Evolutionary conservation across 2,888 invertebrate genomes (phyloP).

Genomic region (Drosophila melanosoma): DNA sequence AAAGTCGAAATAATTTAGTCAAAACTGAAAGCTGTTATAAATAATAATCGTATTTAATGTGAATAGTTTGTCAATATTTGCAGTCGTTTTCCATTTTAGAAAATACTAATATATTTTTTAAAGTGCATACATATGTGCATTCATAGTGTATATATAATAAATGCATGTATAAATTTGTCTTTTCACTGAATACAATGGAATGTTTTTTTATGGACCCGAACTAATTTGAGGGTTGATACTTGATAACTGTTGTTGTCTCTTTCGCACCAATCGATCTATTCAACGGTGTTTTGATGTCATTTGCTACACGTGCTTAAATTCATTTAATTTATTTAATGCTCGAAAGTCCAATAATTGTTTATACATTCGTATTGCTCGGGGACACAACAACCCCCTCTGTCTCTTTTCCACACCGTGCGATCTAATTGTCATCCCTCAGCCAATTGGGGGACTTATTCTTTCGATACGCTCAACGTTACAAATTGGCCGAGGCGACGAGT

Average conservation of each 20-base stretch:
- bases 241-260: slow-evolving; percentile 21
- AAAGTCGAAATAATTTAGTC: background rate
- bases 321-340: slow-evolving; percentile 82
- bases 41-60: too few species aligned
- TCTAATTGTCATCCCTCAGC: slow-evolving; percentile 30
- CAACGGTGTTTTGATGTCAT: slow-evolving; percentile 68
- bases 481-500: slow-evolving; percentile 3
- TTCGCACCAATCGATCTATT: slow-evolving; percentile 4
- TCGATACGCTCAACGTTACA: slow-evolving; percentile 60
- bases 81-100: background rate
- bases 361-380: slow-evolving; percentile 63
- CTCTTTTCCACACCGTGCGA: slow-evolving; percentile 10
- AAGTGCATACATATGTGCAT: background rate
- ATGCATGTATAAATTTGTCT: slow-evolving; percentile 9
- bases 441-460: slow-evolving; percentile 37
- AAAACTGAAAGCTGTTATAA: background rate
- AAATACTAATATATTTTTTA: background rate
- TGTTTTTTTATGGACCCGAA: slow-evolving; percentile 71
- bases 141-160: background rate
- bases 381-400: slow-evolving; percentile 4
- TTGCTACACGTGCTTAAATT: slow-evolving; percentile 80
- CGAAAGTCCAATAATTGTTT: slow-evolving; percentile 74
- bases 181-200: slow-evolving; percentile 3
- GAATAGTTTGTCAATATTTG: background rate
- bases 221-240: slow-evolving; percentile 77